Evolutionary conservation across 30 jellyfish, hydroid and myxozoan genomes (phyloP).

Genomic region (Catostylus mosaicus): DNA sequence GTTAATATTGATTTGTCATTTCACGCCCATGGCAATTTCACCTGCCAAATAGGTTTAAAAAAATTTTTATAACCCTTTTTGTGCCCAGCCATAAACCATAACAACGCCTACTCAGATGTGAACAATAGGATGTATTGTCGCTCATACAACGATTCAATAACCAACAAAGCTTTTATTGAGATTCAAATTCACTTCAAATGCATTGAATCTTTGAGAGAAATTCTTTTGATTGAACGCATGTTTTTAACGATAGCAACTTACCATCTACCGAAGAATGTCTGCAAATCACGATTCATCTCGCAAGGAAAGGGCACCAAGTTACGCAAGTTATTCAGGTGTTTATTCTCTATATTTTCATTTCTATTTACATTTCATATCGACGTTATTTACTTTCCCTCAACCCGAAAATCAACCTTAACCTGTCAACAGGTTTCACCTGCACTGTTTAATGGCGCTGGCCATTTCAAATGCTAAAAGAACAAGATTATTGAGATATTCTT

Average conservation of each 20-base stretch:
- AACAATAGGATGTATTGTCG: neutral
- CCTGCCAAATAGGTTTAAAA: too few species aligned
- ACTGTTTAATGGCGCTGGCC: too few species aligned
- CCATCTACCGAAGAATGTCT: neutral
- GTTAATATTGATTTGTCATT: too few species aligned
- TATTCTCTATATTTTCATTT: neutral
- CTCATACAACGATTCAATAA: neutral
- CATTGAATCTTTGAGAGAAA: neutral
- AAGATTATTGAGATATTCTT: too few species aligned
- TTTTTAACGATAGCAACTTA: neutral
- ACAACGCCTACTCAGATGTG: neutral
- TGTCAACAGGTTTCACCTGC: too few species aligned
- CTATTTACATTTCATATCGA: too few species aligned
- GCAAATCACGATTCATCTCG: neutral
- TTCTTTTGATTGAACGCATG: neutral
- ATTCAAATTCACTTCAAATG: neutral
- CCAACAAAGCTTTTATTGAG: constrained; percentile 1
- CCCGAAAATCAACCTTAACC: too few species aligned
- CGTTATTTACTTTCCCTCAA: too few species aligned
- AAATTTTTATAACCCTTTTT: too few species aligned
- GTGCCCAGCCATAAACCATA: too few species aligned
- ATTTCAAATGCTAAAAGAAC: too few species aligned
- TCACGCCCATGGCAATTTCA: too few species aligned
- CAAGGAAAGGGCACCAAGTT: constrained; percentile 49
- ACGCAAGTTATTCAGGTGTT: constrained; percentile 52